Percentiles rank a stretch among this genome's conserved stretches.
phyloP scores from a whole-genome alignment of 2,113 vertebrate genomes.

The Butorides virescens region DNA sequence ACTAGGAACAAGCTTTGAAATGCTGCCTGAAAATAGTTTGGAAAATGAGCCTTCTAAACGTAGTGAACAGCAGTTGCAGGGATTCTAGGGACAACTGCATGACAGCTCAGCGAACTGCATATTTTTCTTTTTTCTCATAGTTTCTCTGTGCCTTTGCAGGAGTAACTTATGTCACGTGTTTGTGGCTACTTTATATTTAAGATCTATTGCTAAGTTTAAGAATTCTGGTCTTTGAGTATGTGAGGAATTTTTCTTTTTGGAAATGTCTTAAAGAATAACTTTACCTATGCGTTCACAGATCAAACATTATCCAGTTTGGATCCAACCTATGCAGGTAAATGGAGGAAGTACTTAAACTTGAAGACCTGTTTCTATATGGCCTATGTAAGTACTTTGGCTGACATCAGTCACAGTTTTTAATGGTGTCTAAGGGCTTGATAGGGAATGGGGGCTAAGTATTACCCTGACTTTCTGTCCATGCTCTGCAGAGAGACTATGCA shows the following conservation, averaged over 20 bases:
- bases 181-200: not conserved
- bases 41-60: not conserved
- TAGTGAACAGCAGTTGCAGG: not conserved
- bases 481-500: not conserved
- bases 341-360: slow-evolving; percentile 96
- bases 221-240: not conserved
- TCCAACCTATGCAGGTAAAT: slow-evolving; percentile 89
- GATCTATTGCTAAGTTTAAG: not conserved
- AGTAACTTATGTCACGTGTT: not conserved
- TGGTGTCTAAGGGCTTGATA: not conserved
- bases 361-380: slow-evolving; percentile 97
- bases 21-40: not conserved
- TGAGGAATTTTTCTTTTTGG: not conserved
- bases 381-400: slow-evolving; percentile 82
- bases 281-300: slow-evolving; percentile 75
- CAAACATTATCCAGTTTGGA: slow-evolving; percentile 93
- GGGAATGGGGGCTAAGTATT: not conserved
- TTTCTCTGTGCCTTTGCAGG: not conserved
- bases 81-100: not conserved
- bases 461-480: not conserved
- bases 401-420: not conserved
- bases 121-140: not conserved
- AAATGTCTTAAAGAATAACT: not conserved
- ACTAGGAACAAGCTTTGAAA: not conserved
- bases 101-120: not conserved